phyloP scores from a whole-genome alignment of 2,113 vertebrate genomes.

The Bettongia penicillata region DNA sequence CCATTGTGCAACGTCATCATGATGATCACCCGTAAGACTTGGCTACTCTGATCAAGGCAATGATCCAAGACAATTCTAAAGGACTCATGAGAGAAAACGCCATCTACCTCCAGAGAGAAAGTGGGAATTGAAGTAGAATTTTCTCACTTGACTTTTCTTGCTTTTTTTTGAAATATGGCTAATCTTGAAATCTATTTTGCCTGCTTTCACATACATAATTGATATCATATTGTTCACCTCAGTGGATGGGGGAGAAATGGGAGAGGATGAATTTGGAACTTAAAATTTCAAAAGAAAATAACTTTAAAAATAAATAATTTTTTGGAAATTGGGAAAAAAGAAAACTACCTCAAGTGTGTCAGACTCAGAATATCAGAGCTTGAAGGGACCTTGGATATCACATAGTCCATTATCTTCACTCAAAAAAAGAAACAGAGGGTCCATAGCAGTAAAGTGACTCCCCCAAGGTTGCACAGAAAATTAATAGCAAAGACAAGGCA shows the following conservation, averaged over 20 bases:
- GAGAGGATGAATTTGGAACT: neutral
- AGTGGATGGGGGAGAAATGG: neutral
- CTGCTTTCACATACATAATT: neutral
- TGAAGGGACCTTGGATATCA: neutral
- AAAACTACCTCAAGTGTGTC: neutral
- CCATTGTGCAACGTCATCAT: no score
- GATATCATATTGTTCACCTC: neutral
- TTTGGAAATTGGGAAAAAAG: neutral
- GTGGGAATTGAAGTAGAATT: neutral
- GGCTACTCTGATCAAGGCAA: neutral
- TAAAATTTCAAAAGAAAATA: neutral
- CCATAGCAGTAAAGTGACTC: neutral
- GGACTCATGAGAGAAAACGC: neutral
- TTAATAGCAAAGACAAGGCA: neutral
- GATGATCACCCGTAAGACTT: no score
- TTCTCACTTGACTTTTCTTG: neutral
- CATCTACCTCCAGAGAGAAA: neutral
- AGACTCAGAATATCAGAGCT: neutral
- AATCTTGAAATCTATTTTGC: neutral
- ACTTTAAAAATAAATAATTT: neutral
- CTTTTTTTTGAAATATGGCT: neutral
- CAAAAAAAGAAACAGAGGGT: neutral
- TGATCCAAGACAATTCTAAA: neutral
- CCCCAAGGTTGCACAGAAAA: neutral
- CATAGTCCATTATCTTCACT: neutral